phyloP scores from a whole-genome alignment of 1,140 invertebrate genomes.

The Diachasmimorpha longicaudata region DNA sequence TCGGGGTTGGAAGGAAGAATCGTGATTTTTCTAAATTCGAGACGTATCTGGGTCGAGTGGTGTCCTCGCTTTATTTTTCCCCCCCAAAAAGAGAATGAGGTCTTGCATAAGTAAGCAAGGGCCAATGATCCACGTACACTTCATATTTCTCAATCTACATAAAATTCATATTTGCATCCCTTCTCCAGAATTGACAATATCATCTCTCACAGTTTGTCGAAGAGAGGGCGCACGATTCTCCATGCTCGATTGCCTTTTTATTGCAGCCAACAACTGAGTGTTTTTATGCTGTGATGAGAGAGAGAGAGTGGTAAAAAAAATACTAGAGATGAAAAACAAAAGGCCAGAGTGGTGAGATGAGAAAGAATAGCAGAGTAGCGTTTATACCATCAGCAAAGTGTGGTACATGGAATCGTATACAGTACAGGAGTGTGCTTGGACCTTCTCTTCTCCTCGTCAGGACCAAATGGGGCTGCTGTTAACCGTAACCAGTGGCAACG shows the following conservation, averaged over 20 bases:
- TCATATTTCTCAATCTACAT: slow-evolving; percentile 19
- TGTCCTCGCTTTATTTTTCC: not conserved
- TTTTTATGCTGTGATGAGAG: not conserved
- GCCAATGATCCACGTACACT: slow-evolving; percentile 13
- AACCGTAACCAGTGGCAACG: slow-evolving; percentile 63
- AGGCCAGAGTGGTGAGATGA: not conserved
- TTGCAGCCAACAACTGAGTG: not conserved
- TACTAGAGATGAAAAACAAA: not conserved
- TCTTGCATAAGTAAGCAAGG: slow-evolving; percentile 11
- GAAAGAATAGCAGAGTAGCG: slow-evolving; percentile 2
- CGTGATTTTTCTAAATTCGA: slow-evolving; percentile 24
- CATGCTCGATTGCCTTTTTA: not conserved
- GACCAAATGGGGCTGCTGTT: slow-evolving; percentile 52
- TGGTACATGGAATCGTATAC: not conserved
- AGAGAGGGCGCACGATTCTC: not conserved
- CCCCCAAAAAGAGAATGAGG: not conserved
- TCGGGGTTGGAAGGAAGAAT: not conserved
- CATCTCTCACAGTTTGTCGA: not conserved
- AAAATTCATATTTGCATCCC: slow-evolving; percentile 3
- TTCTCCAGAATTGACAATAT: not conserved
- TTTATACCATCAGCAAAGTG: slow-evolving; percentile 7
- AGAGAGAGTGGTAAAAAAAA: slow-evolving; percentile 3
- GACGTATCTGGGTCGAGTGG: slow-evolving; percentile 25
- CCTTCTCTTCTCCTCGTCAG: not conserved
- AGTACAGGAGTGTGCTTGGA: not conserved